Conservation (phyloP, 2,797 vertebrate species). For the Furcifer pardalis region DNA sequence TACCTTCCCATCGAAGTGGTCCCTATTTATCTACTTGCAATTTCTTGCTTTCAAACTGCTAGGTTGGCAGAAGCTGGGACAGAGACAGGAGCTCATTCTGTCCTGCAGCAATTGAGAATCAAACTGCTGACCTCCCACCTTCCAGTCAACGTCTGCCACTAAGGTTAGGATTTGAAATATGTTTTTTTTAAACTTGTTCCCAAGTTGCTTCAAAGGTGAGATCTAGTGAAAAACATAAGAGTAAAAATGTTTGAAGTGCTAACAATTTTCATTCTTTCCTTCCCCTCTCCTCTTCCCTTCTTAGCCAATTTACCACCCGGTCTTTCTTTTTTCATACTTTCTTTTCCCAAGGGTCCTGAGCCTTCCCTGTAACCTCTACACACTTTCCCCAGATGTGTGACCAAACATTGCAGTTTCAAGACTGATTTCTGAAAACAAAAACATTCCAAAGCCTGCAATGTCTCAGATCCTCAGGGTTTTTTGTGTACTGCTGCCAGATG, state of each 20-base stretch:
- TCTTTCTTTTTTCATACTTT: conserved; percentile 66
- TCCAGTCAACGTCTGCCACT: too few species aligned
- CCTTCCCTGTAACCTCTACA: conserved; percentile 61
- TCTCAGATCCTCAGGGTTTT: conserved; percentile 67
- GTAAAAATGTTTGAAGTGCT: neutral
- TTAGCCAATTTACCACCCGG: conserved; percentile 55
- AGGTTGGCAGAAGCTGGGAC: too few species aligned
- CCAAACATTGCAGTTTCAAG: conserved; percentile 62
- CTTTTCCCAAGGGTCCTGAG: conserved; percentile 59
- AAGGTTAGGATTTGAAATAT: too few species aligned
- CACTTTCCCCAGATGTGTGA: conserved; percentile 74
- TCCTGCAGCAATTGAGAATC: too few species aligned
- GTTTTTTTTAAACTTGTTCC: neutral
- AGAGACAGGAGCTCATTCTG: too few species aligned
- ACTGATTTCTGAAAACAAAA: conserved; percentile 71
- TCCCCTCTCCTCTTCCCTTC: neutral
- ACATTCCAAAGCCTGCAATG: conserved; percentile 67
- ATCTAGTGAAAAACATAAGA: neutral
- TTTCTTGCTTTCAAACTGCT: too few species aligned
- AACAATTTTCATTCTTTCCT: conserved; percentile 53
- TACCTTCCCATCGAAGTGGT: too few species aligned
- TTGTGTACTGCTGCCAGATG: conserved; percentile 70
- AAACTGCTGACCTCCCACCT: too few species aligned
- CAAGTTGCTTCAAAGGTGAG: neutral
- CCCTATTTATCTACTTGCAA: too few species aligned